Conservation (phyloP, 2,888 invertebrate species). For the Rhagonycha lutea region DNA sequence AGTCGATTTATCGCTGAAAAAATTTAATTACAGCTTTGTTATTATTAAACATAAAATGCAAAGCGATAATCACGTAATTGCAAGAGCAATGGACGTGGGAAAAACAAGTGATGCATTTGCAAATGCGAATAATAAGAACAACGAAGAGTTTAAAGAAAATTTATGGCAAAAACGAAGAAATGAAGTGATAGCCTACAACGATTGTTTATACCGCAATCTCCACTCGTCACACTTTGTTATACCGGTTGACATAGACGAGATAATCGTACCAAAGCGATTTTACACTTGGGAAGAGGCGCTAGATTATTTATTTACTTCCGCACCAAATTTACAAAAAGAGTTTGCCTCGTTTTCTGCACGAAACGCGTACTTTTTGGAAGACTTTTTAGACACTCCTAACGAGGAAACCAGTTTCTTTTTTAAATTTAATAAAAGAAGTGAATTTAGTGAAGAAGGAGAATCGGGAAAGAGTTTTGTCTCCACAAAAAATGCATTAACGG, state of each 20-base stretch:
- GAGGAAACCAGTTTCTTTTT: constrained; percentile 38
- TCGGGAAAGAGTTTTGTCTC: constrained; percentile 75
- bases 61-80: constrained; percentile 3
- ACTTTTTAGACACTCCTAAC: constrained; percentile 10
- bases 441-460: constrained; percentile 64
- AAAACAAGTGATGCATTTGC: neutral
- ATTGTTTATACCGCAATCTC: constrained; percentile 75
- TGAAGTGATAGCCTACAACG: constrained; percentile 77
- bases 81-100: constrained; percentile 1
- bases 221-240: constrained; percentile 66
- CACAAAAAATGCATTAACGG: constrained; percentile 67
- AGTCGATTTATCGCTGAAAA: neutral
- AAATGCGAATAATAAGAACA: constrained; percentile 11
- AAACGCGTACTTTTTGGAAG: constrained; percentile 62
- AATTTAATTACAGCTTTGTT: constrained; percentile 1
- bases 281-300: constrained; percentile 64
- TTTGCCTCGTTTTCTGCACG: constrained; percentile 65
- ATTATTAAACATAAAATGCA: constrained; percentile 3
- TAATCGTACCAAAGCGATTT: constrained; percentile 67
- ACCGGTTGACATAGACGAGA: constrained; percentile 75
- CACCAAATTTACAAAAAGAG: constrained; percentile 35
- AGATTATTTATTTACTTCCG: constrained; percentile 44
- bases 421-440: constrained; percentile 35
- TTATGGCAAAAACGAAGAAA: constrained; percentile 72
- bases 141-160: constrained; percentile 38